A percentile compares a stretch with the other conserved stretches of the same genome.
Conservation (phyloP, 2,113 vertebrate species). For the Mugil cephalus region DNA sequence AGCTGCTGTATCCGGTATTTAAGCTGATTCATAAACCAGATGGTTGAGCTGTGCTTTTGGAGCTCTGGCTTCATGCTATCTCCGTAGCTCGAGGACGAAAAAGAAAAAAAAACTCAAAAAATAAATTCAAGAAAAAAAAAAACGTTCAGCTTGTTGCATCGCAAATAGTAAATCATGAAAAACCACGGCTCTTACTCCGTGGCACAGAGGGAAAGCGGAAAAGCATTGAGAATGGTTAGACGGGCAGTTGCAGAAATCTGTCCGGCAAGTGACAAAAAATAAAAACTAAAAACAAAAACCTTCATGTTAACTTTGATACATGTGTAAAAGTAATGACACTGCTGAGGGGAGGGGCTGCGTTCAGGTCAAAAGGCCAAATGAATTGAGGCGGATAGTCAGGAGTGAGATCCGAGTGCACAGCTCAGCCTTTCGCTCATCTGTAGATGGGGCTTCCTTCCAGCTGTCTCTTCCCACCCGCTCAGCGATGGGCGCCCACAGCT, state of each 20-base stretch:
- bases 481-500: slow-evolving; percentile 84
- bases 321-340: slow-evolving; percentile 32
- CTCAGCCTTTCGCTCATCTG: slow-evolving; percentile 71
- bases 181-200: slow-evolving; percentile 8
- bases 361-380: slow-evolving; percentile 74
- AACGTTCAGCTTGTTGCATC: slow-evolving; percentile 43
- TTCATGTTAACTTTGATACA: slow-evolving; percentile 60
- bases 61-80: slow-evolving; percentile 61
- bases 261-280: slow-evolving; percentile 2
- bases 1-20: slow-evolving; percentile 80
- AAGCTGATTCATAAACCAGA: slow-evolving; percentile 84
- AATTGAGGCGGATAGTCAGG: slow-evolving; percentile 62
- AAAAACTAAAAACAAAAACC: slow-evolving; percentile 25
- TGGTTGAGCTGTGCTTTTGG: slow-evolving; percentile 67
- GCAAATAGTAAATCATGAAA: slow-evolving; percentile 49
- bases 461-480: slow-evolving; percentile 83
- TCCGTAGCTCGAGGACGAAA: slow-evolving; percentile 48
- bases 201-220: background rate
- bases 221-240: background rate
- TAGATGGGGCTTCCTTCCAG: slow-evolving; percentile 90
- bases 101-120: slow-evolving; percentile 42
- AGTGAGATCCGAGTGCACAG: slow-evolving; percentile 44
- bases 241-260: slow-evolving; percentile 28
- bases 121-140: slow-evolving; percentile 25
- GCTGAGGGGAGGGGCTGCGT: slow-evolving; percentile 23